A percentile compares a stretch with the other conserved stretches of the same genome.
Evolutionary conservation across 1,140 invertebrate genomes (phyloP).

Genomic region (Sinella curviseta): DNA sequence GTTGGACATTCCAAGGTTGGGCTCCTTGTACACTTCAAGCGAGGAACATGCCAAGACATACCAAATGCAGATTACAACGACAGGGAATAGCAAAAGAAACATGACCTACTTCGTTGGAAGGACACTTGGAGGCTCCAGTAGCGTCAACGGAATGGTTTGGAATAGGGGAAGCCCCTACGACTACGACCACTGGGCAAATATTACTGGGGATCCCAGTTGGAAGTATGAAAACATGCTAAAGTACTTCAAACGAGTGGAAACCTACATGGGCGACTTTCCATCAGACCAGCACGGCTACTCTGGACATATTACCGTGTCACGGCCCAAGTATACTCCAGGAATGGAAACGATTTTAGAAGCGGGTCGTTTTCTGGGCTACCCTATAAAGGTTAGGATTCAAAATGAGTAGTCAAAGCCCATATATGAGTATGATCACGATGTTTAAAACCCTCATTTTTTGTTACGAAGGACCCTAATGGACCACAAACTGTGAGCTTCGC

Average conservation of each 20-base stretch:
- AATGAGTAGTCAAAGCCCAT: too few relatives aligned
- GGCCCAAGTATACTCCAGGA: not conserved
- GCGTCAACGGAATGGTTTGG: not conserved
- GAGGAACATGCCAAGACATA: not conserved
- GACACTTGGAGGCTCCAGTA: not conserved
- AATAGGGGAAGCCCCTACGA: not conserved
- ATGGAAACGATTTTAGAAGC: not conserved
- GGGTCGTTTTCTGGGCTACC: not conserved
- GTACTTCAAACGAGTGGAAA: conserved; percentile 14
- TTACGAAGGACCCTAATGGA: conserved; percentile 28
- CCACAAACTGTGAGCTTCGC: conserved; percentile 17
- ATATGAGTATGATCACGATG: too few relatives aligned
- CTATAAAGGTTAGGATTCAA: too few relatives aligned
- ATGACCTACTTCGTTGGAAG: not conserved
- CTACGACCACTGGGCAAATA: too few relatives aligned
- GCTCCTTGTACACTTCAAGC: not conserved
- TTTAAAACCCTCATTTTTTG: too few relatives aligned
- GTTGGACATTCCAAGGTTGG: not conserved
- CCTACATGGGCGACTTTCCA: not conserved
- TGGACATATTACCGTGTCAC: not conserved
- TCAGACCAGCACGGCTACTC: not conserved
- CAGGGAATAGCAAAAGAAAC: not conserved
- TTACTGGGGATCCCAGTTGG: not conserved
- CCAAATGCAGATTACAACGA: not conserved
- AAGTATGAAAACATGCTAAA: not conserved